phyloP scores from a whole-genome alignment of 2,113 vertebrate species.

The Channa maculata region DNA sequence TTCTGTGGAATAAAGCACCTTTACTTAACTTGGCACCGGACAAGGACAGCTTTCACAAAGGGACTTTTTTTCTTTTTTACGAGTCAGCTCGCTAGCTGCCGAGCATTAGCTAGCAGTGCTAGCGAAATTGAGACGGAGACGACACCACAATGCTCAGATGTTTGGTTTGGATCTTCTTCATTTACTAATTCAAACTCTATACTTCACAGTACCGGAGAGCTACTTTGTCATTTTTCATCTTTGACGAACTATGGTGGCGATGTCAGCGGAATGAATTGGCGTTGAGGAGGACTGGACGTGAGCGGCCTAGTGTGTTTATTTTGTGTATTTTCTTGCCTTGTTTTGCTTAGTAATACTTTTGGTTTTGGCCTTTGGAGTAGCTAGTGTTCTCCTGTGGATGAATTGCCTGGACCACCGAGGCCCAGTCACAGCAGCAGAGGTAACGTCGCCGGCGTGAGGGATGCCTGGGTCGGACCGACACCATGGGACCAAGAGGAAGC shows the following conservation, averaged over 20 bases:
- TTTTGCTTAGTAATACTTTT: slow-evolving; percentile 64
- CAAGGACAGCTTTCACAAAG: slow-evolving; percentile 81
- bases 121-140: slow-evolving; percentile 78
- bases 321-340: slow-evolving; percentile 45
- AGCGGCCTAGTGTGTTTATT: slow-evolving; percentile 77
- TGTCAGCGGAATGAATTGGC: slow-evolving; percentile 77
- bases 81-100: slow-evolving; percentile 76
- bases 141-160: slow-evolving; percentile 73
- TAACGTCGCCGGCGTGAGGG: slow-evolving; percentile 81
- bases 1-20: slow-evolving; percentile 77
- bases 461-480: slow-evolving; percentile 88
- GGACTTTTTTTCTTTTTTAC: slow-evolving; percentile 77
- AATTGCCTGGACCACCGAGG: slow-evolving; percentile 73
- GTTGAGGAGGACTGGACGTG: slow-evolving; percentile 73
- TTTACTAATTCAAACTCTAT: slow-evolving; percentile 43
- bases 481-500: slow-evolving; percentile 87
- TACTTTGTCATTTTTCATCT: slow-evolving; percentile 39
- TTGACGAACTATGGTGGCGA: slow-evolving; percentile 53
- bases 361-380: slow-evolving; percentile 52
- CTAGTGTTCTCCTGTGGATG: slow-evolving; percentile 76
- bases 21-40: slow-evolving; percentile 80
- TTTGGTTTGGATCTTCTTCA: slow-evolving; percentile 63
- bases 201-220: slow-evolving; percentile 34
- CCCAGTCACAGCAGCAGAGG: slow-evolving; percentile 73
- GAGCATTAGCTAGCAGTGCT: slow-evolving; percentile 81